These are phyloP conservation scores for Tragelaphus oryx DNA, from an alignment of 2,797 vertebrate species.

Conservation along the genomic window DNA sequence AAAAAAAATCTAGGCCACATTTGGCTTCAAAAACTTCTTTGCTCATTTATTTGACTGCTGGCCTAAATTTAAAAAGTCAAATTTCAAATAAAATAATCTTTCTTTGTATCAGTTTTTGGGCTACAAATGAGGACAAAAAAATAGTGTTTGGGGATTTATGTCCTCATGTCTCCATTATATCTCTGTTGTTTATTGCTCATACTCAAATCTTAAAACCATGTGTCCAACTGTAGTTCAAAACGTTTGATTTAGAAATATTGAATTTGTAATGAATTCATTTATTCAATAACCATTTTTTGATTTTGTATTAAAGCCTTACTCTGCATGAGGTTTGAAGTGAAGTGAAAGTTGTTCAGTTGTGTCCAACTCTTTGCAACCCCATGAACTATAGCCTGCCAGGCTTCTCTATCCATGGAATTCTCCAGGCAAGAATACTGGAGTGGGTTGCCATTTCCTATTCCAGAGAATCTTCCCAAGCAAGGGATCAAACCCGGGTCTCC, in stretches of 20 bases:
- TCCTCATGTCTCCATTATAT: background rate
- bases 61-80: conserved; percentile 57
- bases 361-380: background rate
- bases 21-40: conserved; percentile 56
- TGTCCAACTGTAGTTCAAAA: background rate
- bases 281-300: background rate
- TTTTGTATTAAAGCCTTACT: background rate
- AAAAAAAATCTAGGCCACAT: conserved; percentile 52
- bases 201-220: background rate
- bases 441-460: background rate
- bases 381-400: background rate
- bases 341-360: background rate
- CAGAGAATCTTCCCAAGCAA: background rate
- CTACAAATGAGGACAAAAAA: conserved; percentile 32
- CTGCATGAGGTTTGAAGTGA: background rate
- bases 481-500: background rate
- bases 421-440: background rate
- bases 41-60: conserved; percentile 61
- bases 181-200: background rate
- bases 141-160: background rate
- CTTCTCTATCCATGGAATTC: background rate
- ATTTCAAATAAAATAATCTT: conserved; percentile 47
- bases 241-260: background rate
- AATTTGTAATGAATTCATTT: background rate
- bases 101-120: background rate